Conservation (phyloP, 2,888 invertebrate species). For the Aproaerema taeniolella region DNA sequence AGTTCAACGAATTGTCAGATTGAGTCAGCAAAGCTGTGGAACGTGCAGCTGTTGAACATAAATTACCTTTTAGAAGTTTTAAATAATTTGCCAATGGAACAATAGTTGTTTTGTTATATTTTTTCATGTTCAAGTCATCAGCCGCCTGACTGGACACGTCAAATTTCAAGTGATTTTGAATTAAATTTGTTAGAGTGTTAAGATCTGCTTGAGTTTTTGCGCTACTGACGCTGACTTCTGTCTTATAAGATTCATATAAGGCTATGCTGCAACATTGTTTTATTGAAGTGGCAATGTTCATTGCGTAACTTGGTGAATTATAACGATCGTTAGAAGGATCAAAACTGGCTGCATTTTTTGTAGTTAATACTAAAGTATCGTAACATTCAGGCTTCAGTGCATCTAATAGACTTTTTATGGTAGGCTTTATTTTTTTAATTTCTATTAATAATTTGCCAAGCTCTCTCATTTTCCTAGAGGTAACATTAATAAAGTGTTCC, state of each 20-base stretch:
- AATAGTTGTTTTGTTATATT: slow-evolving; percentile 18
- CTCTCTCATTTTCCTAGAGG: slow-evolving; percentile 8
- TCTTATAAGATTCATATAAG: background rate
- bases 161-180: background rate
- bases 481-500: background rate
- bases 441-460: slow-evolving; percentile 5
- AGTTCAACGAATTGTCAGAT: background rate
- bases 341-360: background rate
- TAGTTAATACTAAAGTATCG: background rate
- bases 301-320: background rate
- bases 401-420: background rate
- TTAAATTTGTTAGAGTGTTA: background rate
- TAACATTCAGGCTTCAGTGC: background rate
- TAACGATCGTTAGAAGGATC: background rate
- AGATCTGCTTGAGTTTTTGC: background rate
- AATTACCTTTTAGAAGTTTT: slow-evolving; percentile 15
- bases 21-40: background rate
- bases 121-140: slow-evolving; percentile 15
- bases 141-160: slow-evolving; percentile 10
- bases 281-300: background rate
- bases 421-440: background rate
- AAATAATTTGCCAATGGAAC: slow-evolving; percentile 17
- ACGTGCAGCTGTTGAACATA: slow-evolving; percentile 4
- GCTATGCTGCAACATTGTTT: background rate
- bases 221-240: background rate